Evolutionary conservation across 2,888 invertebrate genomes (phyloP), one percentile per base, ranked within the genome.

Genomic region (Perizoma affinitatum): DNA sequence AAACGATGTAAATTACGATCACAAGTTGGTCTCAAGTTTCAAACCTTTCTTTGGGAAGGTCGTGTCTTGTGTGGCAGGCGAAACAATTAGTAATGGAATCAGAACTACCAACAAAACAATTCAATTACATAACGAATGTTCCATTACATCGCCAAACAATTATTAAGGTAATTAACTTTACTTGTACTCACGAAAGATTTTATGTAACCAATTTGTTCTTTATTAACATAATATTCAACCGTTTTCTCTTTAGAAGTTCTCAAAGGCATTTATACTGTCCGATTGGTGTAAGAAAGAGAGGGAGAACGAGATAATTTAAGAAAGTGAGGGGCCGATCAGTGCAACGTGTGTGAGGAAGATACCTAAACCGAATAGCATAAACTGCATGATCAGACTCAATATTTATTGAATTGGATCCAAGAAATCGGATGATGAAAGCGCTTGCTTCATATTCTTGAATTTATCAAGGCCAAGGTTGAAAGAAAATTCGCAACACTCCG

Each of bases 41-140:
- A 11, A 63, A 41, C 58, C 48, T 45, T 58, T 63, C 61, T 54
- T 54, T 38, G 11, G 8, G 54, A 38, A 56, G 63, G 48, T 55
- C 62, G 42, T 42, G 58, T 10, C 44, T 52, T 41, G 45, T 53
- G 55, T 49, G 58, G 49, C 51, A 46, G 10, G 35, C 52, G 40
- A 54, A 55, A 55, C 55, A 63, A 58, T 63, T 42, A 62, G 34
- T 36, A 48, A 51, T 41, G 48, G 48, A 58, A 45, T 53, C 35
- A 36, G 51, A 41, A 50, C 40, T 36, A 50, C 50, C 33, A 50
- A 45, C 48, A 40, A 34, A 55, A 50, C 58, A 42, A 58, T 58
- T 58, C 34, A 36, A 52, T 52, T 56, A 11, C 43, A 55, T 51
- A 62, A 50, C 46, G 4, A 49, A 54, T 8, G 45, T 41, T 9